Evolutionary conservation across 2,113 vertebrate genomes (phyloP).

Genomic region (Fulmarus glacialis): DNA sequence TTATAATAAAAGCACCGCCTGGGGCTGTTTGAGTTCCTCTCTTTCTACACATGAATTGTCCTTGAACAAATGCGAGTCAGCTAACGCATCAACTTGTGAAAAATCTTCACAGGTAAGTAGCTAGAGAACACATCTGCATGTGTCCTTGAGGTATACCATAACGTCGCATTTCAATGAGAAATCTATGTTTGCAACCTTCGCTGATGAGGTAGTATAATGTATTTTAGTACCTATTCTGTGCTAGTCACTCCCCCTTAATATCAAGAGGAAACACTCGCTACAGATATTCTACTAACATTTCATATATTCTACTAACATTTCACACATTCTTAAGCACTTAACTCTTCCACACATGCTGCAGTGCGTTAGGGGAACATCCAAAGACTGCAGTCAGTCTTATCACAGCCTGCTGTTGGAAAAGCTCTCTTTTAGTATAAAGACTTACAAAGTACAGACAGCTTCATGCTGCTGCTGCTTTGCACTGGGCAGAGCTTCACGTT

Average conservation of each 20-base stretch:
- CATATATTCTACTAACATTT: background rate
- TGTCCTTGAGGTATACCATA: background rate
- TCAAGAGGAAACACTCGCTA: background rate
- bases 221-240: background rate
- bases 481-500: background rate
- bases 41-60: background rate
- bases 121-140: background rate
- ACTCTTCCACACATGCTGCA: background rate
- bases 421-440: no score
- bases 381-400: background rate
- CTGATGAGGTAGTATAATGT: background rate
- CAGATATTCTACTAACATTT: background rate
- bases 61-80: slow-evolving; percentile 45
- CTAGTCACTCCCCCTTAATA: background rate
- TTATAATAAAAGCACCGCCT: background rate
- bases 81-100: background rate
- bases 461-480: background rate
- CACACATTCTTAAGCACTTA: background rate
- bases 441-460: background rate
- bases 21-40: background rate
- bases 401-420: background rate
- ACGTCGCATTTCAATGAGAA: background rate
- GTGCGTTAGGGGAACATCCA: background rate
- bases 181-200: background rate
- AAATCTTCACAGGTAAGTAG: background rate